Evolutionary conservation across 2,113 vertebrate species (phyloP).

Genomic region (Peromyscus maniculatus): DNA sequence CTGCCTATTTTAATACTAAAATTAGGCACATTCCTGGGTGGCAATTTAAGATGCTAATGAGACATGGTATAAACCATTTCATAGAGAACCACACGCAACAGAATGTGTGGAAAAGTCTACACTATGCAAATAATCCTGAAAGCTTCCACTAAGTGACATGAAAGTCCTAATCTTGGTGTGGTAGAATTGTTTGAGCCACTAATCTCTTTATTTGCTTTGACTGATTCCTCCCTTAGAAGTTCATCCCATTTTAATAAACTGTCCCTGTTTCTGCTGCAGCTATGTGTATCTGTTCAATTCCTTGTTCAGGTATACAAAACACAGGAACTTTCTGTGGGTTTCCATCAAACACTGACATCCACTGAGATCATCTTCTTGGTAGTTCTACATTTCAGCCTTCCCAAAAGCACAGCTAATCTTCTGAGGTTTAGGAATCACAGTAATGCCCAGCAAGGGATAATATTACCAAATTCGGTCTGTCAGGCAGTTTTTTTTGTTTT

Average conservation of each 20-base stretch:
- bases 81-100: background rate
- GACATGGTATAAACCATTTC: background rate
- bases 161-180: background rate
- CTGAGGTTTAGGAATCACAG: background rate
- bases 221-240: background rate
- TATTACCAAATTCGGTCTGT: accelerated
- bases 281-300: background rate
- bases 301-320: background rate
- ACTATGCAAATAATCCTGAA: background rate
- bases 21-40: background rate
- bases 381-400: background rate
- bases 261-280: background rate
- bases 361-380: background rate
- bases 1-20: background rate
- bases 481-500: background rate
- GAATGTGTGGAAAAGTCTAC: background rate
- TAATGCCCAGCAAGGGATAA: background rate
- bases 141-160: background rate
- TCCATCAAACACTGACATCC: background rate
- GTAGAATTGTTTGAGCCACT: too few relatives aligned
- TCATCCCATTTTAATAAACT: background rate
- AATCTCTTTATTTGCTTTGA: background rate
- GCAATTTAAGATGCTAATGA: background rate
- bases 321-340: background rate
- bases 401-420: background rate